phyloP scores from a whole-genome alignment of 2,797 vertebrate species.

The Anguilla marmorata region DNA sequence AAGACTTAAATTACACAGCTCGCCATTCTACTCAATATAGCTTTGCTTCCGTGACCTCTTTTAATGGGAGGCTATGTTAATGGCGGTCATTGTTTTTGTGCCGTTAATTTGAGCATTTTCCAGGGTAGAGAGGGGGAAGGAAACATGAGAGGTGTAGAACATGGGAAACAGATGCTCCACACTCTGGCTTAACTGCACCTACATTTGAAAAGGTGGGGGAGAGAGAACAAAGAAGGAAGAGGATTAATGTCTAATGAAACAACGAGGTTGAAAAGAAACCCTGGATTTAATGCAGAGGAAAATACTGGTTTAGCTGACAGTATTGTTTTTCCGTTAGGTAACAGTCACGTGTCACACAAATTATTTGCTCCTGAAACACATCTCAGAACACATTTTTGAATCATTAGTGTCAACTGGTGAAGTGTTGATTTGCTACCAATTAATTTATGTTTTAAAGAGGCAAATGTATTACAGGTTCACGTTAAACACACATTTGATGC shows the following conservation, averaged over 20 bases:
- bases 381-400: not conserved
- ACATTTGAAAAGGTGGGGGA: constrained; percentile 39
- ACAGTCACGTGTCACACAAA: constrained; percentile 26
- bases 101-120: constrained; percentile 58
- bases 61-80: constrained; percentile 38
- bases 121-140: constrained; percentile 43
- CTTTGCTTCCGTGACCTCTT: constrained; percentile 34
- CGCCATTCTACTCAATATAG: constrained; percentile 29
- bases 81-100: constrained; percentile 52
- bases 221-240: constrained; percentile 40
- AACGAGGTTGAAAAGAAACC: constrained; percentile 41
- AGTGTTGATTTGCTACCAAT: constrained; percentile 20
- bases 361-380: not conserved
- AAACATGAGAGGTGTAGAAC: constrained; percentile 47
- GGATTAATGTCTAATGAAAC: constrained; percentile 31
- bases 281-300: constrained; percentile 30
- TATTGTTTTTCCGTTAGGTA: constrained; percentile 31
- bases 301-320: constrained; percentile 40
- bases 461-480: not conserved
- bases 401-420: constrained; percentile 4
- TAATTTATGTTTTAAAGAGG: constrained; percentile 4
- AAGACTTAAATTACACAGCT: constrained; percentile 38
- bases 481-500: constrained; percentile 1
- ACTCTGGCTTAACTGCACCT: constrained; percentile 48
- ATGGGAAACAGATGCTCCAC: constrained; percentile 54